phyloP scores from a whole-genome alignment of 2,888 invertebrate species.

The Drepana falcataria region DNA sequence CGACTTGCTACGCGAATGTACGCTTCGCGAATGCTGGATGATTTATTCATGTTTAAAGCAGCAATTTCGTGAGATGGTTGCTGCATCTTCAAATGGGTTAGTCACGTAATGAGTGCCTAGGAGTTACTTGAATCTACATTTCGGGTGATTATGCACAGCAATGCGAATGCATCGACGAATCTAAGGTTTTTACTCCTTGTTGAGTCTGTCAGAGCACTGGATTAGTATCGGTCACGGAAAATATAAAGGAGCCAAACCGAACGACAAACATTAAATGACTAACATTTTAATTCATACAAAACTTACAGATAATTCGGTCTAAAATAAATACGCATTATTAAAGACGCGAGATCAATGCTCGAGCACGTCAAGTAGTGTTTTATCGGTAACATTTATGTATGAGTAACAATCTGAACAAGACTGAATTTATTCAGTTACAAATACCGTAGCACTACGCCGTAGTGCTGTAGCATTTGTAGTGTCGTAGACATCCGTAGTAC shows the following conservation, averaged over 20 bases:
- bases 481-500: background rate
- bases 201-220: background rate
- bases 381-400: no score
- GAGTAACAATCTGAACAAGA: no score
- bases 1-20: background rate
- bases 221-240: background rate
- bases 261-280: no score
- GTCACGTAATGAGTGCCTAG: background rate
- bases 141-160: background rate
- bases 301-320: no score
- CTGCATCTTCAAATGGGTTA: background rate
- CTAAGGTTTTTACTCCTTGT: no score
- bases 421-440: no score
- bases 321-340: no score
- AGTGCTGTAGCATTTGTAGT: background rate
- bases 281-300: no score
- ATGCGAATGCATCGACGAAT: background rate
- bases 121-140: background rate
- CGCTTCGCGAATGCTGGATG: background rate
- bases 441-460: background rate
- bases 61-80: background rate
- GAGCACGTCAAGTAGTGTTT: no score
- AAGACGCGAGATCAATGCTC: no score
- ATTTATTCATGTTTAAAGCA: background rate
- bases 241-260: no score